These are phyloP conservation scores for Heteronetta atricapilla DNA, from an alignment of 2,113 vertebrate genomes.

Conservation along the genomic window DNA sequence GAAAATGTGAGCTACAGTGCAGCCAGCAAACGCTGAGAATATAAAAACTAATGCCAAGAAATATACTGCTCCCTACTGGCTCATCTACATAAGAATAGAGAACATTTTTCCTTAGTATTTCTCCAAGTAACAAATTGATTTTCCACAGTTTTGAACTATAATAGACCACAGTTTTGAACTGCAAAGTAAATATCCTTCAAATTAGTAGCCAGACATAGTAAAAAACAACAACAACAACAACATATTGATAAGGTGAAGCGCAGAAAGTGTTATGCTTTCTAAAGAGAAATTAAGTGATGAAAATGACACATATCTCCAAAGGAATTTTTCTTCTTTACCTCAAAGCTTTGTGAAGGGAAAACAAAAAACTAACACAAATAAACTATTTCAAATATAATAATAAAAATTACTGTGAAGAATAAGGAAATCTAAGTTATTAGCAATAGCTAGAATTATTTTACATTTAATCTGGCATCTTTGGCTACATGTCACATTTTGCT, in stretches of 20 bases:
- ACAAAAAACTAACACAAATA: neutral
- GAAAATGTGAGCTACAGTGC: slow-evolving; percentile 28
- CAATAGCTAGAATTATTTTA: neutral
- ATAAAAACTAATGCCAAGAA: slow-evolving; percentile 63
- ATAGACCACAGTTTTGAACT: neutral
- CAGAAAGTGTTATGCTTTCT: neutral
- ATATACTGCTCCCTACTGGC: slow-evolving; percentile 72
- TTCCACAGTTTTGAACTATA: neutral
- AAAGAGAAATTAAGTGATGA: neutral
- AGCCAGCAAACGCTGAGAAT: slow-evolving; percentile 37
- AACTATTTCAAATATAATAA: neutral
- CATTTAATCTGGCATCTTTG: neutral
- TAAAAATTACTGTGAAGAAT: neutral
- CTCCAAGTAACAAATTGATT: neutral
- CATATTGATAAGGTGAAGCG: neutral
- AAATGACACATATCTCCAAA: neutral
- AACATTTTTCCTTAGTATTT: neutral
- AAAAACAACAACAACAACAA: too few relatives aligned
- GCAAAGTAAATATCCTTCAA: neutral
- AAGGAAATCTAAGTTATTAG: neutral
- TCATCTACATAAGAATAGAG: neutral
- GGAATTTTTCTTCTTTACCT: neutral
- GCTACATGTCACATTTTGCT: neutral
- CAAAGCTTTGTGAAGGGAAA: neutral
- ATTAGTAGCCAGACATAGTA: fast-evolving